Evolutionary conservation across 2,113 vertebrate genomes (phyloP).

Genomic region (Loxodonta africana): DNA sequence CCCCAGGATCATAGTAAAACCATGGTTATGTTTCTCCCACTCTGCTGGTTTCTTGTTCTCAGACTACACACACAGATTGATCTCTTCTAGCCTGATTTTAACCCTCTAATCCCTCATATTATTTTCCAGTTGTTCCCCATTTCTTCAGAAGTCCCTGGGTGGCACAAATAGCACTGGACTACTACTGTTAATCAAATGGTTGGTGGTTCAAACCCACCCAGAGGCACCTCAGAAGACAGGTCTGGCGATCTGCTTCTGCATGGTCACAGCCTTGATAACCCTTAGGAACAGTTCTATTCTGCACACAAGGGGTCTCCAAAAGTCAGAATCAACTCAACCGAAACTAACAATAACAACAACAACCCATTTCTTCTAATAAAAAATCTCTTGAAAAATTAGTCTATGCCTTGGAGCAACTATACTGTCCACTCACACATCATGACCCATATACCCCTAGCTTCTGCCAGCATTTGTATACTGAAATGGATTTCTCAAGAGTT

Average conservation of each 20-base stretch:
- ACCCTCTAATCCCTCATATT: not conserved
- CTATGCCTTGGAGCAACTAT: not conserved
- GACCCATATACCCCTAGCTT: accelerated
- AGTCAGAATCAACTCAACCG: too few relatives aligned
- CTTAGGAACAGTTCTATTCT: too few relatives aligned
- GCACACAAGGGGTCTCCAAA: too few relatives aligned
- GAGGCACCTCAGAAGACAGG: too few relatives aligned
- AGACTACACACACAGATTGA: not conserved
- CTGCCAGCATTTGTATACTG: not conserved
- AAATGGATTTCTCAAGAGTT: not conserved
- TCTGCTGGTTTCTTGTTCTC: not conserved
- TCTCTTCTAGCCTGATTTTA: not conserved
- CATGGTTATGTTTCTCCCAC: not conserved
- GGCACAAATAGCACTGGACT: too few relatives aligned
- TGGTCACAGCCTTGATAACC: too few relatives aligned
- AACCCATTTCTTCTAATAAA: not conserved
- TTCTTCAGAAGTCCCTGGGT: not conserved
- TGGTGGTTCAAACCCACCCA: too few relatives aligned
- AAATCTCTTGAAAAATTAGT: not conserved
- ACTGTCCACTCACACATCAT: not conserved
- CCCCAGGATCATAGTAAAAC: not conserved
- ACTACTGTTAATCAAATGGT: too few relatives aligned
- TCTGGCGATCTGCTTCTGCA: too few relatives aligned
- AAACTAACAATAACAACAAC: too few relatives aligned
- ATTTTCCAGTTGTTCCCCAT: not conserved